Percentiles rank a stretch among this genome's conserved stretches.
Evolutionary conservation across 2,113 vertebrate genomes (phyloP).

Genomic region (Pelobates fuscus): DNA sequence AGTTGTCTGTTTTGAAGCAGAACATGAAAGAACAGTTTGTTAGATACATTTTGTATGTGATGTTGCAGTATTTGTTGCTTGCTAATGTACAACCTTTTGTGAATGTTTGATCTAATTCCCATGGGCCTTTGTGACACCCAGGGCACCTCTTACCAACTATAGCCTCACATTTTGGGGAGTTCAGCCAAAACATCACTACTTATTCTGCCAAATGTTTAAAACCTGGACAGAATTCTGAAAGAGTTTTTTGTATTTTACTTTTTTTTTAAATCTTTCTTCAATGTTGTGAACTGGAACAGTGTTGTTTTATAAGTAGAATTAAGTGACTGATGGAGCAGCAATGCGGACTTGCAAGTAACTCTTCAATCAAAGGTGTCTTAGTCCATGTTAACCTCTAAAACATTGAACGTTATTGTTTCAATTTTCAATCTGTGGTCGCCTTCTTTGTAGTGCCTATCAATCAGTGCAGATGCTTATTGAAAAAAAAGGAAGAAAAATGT

Average conservation of each 20-base stretch:
- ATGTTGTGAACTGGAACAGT: conserved; percentile 29
- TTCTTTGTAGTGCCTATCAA: too few species aligned
- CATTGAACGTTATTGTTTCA: too few species aligned
- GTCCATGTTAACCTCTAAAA: too few species aligned
- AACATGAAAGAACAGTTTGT: background rate
- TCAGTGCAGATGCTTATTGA: too few species aligned
- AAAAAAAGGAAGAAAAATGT: too few species aligned
- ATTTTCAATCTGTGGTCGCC: too few species aligned
- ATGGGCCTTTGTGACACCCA: conserved; percentile 53
- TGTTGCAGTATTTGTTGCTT: background rate
- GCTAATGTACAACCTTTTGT: conserved; percentile 63
- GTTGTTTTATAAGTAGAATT: too few species aligned
- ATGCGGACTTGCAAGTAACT: too few species aligned
- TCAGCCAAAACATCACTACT: conserved; percentile 43
- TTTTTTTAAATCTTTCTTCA: conserved; percentile 46
- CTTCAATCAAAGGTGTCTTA: too few species aligned
- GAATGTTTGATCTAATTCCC: conserved; percentile 55
- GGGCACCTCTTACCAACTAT: conserved; percentile 60
- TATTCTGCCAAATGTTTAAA: conserved; percentile 57
- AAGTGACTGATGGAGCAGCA: too few species aligned
- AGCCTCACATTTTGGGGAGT: conserved; percentile 56
- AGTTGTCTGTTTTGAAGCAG: background rate
- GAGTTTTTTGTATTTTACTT: conserved; percentile 49
- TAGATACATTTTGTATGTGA: background rate
- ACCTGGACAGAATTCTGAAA: conserved; percentile 49